Evolutionary conservation across 2,797 vertebrate genomes (phyloP).

Genomic region (Pseudochromis fuscus): DNA sequence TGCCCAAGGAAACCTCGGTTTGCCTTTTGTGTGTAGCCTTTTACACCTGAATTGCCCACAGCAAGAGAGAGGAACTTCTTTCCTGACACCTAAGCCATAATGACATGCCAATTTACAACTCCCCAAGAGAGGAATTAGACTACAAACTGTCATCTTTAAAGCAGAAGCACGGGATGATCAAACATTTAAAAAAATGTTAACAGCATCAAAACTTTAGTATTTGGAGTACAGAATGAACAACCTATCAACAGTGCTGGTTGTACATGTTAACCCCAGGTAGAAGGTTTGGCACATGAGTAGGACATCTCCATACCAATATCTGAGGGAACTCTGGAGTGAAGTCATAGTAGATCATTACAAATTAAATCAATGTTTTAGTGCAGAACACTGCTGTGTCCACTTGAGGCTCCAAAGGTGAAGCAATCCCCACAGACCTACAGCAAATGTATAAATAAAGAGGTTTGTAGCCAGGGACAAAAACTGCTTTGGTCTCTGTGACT

Average conservation of each 20-base stretch:
- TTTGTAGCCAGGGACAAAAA: too few relatives aligned
- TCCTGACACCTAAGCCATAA: conserved; percentile 46
- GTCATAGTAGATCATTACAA: too few relatives aligned
- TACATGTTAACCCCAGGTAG: too few relatives aligned
- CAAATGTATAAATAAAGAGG: too few relatives aligned
- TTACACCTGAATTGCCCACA: conserved; percentile 44
- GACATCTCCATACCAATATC: too few relatives aligned
- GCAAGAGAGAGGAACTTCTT: conserved; percentile 50
- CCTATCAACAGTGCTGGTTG: background rate
- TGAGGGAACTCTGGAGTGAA: too few relatives aligned
- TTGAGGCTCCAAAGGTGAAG: too few relatives aligned
- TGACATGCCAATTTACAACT: conserved; percentile 65
- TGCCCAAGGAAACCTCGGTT: conserved; percentile 64
- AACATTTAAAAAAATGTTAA: background rate
- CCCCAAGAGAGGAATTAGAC: conserved; percentile 58
- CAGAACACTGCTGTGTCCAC: too few relatives aligned
- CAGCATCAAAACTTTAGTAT: background rate
- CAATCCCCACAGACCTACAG: too few relatives aligned
- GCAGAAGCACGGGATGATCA: conserved; percentile 7
- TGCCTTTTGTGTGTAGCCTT: conserved; percentile 52
- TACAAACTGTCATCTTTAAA: conserved; percentile 29
- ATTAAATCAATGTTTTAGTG: too few relatives aligned
- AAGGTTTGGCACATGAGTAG: too few relatives aligned
- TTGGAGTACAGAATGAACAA: background rate
- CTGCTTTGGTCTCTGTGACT: too few relatives aligned